A percentile compares a stretch with the other conserved stretches of the same genome.
Conservation (phyloP, 2,797 vertebrate species). For the Bradypodion pumilum region DNA sequence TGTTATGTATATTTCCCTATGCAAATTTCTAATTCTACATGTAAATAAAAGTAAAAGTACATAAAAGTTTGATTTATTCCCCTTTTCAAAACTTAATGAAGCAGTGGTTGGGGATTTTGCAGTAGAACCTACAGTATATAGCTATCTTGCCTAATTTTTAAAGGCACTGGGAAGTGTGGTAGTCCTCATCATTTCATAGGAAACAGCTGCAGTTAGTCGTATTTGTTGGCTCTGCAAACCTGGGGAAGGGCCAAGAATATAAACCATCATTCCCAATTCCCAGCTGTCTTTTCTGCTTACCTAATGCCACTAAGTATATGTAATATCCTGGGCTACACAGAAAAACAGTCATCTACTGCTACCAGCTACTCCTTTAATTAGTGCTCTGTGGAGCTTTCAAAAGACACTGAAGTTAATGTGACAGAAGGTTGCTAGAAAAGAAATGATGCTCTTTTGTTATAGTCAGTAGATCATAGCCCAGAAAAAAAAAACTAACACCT, state of each 20-base stretch:
- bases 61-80: background rate
- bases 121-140: background rate
- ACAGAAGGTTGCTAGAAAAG: background rate
- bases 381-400: background rate
- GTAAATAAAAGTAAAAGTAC: background rate
- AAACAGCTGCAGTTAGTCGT: constrained; percentile 8
- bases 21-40: background rate
- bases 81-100: background rate
- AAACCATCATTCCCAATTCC: constrained; percentile 14
- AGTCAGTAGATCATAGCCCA: background rate
- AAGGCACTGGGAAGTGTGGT: background rate
- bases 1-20: no score
- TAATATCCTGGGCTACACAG: constrained; percentile 10
- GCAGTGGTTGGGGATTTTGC: background rate
- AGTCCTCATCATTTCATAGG: background rate
- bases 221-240: background rate
- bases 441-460: background rate
- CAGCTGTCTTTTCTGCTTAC: constrained; percentile 14
- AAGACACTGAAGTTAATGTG: constrained; percentile 8
- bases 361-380: constrained; percentile 15
- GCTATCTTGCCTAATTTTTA: background rate
- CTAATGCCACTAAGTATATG: constrained; percentile 5
- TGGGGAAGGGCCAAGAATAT: constrained; percentile 9
- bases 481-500: background rate
- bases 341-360: constrained; percentile 9